Evolutionary conservation across 2,888 invertebrate species (phyloP).

Genomic region (Philonicus albiceps): DNA sequence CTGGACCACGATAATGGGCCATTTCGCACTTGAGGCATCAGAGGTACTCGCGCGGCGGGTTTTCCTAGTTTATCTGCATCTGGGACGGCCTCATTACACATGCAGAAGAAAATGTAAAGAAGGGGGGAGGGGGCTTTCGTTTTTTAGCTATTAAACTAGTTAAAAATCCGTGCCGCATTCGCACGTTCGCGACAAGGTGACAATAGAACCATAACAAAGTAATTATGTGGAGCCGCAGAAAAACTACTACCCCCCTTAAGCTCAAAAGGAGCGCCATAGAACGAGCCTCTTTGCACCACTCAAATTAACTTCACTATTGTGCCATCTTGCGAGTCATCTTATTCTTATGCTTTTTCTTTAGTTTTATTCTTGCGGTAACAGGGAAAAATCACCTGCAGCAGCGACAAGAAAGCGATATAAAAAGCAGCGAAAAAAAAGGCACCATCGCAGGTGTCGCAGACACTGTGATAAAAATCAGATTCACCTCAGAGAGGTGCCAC

Average conservation of each 20-base stretch:
- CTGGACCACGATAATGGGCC: not conserved
- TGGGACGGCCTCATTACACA: slow-evolving; percentile 21
- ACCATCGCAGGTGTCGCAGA: not conserved
- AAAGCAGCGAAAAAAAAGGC: not conserved
- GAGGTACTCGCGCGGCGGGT: not conserved
- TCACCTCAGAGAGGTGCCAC: not conserved
- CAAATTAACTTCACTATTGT: not conserved
- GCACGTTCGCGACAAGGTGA: not conserved
- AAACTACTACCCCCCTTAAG: not conserved
- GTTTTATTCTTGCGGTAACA: not conserved
- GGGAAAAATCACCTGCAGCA: not conserved
- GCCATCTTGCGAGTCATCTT: not conserved
- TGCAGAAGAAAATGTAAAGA: not conserved
- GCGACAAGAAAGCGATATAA: not conserved
- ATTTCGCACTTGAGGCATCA: not conserved
- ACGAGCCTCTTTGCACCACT: not conserved
- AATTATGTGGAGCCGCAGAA: not conserved
- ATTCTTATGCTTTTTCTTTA: not conserved
- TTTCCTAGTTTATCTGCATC: slow-evolving; percentile 6
- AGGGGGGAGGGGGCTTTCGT: not conserved
- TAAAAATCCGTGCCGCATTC: slow-evolving; percentile 8
- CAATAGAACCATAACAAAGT: slow-evolving; percentile 28
- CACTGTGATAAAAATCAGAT: not conserved
- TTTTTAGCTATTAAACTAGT: slow-evolving; percentile 23
- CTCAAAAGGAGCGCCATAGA: not conserved